A percentile compares a stretch with the other conserved stretches of the same genome.
phyloP scores from a whole-genome alignment of 2,113 vertebrate genomes.

The Eulemur macaco region DNA sequence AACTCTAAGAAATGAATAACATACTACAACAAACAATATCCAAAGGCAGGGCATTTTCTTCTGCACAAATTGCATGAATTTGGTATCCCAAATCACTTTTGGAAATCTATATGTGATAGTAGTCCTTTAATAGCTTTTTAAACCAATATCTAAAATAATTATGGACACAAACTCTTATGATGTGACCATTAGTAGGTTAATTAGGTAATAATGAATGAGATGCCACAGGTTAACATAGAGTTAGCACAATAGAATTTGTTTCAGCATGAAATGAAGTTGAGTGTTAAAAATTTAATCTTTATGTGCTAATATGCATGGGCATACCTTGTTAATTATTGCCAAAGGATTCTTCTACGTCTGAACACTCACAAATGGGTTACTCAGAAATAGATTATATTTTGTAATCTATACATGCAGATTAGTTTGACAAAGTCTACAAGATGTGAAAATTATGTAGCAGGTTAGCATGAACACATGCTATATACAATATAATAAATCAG shows the following conservation, averaged over 20 bases:
- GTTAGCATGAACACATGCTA: background rate
- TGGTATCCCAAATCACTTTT: conserved; percentile 40
- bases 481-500: background rate
- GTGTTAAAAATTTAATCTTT: conserved; percentile 89
- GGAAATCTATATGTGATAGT: conserved; percentile 53
- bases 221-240: conserved; percentile 86
- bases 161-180: conserved; percentile 80
- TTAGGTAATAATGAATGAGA: conserved; percentile 89
- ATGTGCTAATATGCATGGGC: conserved; percentile 85
- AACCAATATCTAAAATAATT: conserved; percentile 80
- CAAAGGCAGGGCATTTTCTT: background rate
- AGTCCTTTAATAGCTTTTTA: conserved; percentile 76
- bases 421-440: conserved; percentile 83
- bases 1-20: background rate
- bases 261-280: conserved; percentile 82
- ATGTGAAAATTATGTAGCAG: conserved; percentile 42
- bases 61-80: background rate
- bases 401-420: conserved; percentile 76
- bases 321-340: conserved; percentile 88
- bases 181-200: conserved; percentile 92
- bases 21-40: background rate
- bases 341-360: conserved; percentile 83
- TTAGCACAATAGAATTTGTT: conserved; percentile 86
- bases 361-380: conserved; percentile 81
- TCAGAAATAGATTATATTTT: conserved; percentile 81